Evolutionary conservation across 2,113 vertebrate genomes (phyloP).

Genomic region (Tragulus kanchil): DNA sequence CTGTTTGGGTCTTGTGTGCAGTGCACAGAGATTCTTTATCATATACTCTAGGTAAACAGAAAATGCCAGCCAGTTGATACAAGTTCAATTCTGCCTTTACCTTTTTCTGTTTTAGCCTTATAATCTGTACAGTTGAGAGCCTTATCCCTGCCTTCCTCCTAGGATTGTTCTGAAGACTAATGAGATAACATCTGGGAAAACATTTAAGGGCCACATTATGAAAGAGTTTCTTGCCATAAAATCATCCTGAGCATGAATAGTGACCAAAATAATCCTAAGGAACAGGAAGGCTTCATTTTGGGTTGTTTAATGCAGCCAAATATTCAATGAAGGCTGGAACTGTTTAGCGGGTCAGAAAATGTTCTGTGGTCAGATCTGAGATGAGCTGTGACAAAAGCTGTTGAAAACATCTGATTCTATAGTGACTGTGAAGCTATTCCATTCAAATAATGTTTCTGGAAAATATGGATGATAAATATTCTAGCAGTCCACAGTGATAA

Average conservation of each 20-base stretch:
- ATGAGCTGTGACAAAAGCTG: background rate
- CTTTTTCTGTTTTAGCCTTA: background rate
- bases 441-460: background rate
- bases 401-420: background rate
- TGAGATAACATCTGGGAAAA: background rate
- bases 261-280: background rate
- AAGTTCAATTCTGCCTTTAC: background rate
- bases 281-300: background rate
- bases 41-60: background rate
- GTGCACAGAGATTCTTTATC: background rate
- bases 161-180: background rate
- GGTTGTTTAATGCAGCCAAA: background rate
- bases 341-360: background rate
- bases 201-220: background rate
- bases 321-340: background rate
- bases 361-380: background rate
- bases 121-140: background rate
- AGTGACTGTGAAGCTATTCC: background rate
- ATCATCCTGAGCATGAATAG: background rate
- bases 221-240: background rate
- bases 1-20: background rate
- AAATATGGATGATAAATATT: background rate
- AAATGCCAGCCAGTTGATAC: background rate
- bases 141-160: background rate
- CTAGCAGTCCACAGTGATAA: background rate